Conservation (phyloP, 2,113 vertebrate species). For the Marmota flaviventris region DNA sequence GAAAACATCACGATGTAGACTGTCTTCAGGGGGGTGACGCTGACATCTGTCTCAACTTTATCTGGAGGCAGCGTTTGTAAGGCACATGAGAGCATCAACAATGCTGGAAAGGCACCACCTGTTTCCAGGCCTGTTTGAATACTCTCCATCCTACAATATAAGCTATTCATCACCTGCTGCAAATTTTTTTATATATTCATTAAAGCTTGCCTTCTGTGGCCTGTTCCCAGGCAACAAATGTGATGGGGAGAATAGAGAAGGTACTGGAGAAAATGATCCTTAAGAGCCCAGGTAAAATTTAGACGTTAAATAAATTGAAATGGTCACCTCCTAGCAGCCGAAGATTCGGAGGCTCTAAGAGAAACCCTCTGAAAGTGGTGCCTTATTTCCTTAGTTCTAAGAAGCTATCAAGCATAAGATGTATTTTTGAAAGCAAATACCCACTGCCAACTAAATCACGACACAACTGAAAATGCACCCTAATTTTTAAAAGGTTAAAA, state of each 20-base stretch:
- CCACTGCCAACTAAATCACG: not conserved
- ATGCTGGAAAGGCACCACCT: not conserved
- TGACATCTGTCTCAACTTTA: not conserved
- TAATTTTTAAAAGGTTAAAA: not conserved
- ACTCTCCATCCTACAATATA: not conserved
- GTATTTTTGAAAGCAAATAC: not conserved
- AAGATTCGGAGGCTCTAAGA: not conserved
- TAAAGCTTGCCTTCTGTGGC: not conserved
- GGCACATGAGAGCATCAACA: not conserved
- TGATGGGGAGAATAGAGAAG: not conserved
- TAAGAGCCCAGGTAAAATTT: not conserved
- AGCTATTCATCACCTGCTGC: not conserved
- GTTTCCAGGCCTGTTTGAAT: not conserved
- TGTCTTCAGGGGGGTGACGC: not conserved
- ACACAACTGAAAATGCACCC: not conserved
- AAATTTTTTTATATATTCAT: not conserved
- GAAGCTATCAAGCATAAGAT: not conserved
- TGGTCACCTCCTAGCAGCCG: not conserved
- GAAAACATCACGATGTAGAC: not conserved
- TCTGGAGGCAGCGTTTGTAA: not conserved
- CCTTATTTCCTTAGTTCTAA: not conserved
- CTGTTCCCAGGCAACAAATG: not conserved
- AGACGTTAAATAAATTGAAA: not conserved
- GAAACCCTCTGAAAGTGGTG: not conserved
- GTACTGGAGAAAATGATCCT: not conserved